These are phyloP conservation scores for Drosophila teissieri DNA, from an alignment of 1,140 invertebrate genomes.

Conservation along the genomic window DNA sequence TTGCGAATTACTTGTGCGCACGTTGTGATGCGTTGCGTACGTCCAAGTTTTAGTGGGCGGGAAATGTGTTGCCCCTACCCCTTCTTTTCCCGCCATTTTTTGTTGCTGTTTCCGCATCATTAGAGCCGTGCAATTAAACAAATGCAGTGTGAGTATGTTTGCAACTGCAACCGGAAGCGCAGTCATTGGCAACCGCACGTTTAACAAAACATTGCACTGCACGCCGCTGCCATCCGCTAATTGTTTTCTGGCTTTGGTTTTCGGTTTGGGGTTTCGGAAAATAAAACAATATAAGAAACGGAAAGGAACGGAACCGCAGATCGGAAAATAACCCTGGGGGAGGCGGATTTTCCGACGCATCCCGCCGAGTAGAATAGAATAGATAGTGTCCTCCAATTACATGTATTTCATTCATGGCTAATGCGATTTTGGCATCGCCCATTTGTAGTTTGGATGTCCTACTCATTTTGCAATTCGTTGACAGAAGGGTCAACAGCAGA, in stretches of 20 bases:
- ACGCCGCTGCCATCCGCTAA: conserved; percentile 37
- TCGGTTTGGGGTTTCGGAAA: conserved; percentile 2
- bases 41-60: conserved; percentile 28
- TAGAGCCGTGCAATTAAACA: conserved; percentile 66
- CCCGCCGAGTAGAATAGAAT: conserved; percentile 1
- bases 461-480: conserved; percentile 13
- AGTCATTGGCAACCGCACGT: conserved; percentile 28
- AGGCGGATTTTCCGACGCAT: conserved; percentile 15
- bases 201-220: conserved; percentile 34
- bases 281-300: neutral
- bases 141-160: conserved; percentile 44
- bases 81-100: neutral
- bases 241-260: conserved; percentile 25
- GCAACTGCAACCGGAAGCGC: conserved; percentile 47
- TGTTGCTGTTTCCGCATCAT: conserved; percentile 59
- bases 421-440: conserved; percentile 29
- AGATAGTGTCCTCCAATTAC: conserved; percentile 23
- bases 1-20: conserved; percentile 14
- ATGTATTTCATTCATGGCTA: neutral
- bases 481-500: conserved; percentile 6
- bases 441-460: conserved; percentile 3
- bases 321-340: conserved; percentile 19
- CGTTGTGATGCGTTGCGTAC: conserved; percentile 15
- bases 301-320: conserved; percentile 13
- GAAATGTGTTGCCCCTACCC: conserved; percentile 4